A percentile compares a stretch with the other conserved stretches of the same genome.
These are phyloP conservation scores for Pseudanteris insignis DNA, from an alignment of 2,888 invertebrate species.

Conservation along the genomic window DNA sequence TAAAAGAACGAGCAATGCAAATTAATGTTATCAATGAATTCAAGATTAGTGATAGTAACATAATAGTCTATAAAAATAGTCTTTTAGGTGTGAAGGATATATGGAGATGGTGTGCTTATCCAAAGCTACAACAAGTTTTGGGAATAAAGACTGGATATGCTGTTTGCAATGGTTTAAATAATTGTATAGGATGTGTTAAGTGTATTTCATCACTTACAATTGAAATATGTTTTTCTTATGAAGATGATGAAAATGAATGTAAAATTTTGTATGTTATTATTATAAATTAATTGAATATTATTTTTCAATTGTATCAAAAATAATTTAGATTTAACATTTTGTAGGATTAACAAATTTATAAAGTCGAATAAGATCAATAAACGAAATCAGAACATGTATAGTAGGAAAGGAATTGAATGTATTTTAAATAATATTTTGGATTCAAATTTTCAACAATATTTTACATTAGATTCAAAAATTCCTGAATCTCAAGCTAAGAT, in stretches of 20 bases:
- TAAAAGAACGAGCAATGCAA: slow-evolving; percentile 76
- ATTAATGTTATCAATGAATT: slow-evolving; percentile 71
- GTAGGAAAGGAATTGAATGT: slow-evolving; percentile 74
- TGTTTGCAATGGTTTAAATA: slow-evolving; percentile 25
- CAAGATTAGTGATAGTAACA: slow-evolving; percentile 55
- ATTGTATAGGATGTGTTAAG: slow-evolving; percentile 33
- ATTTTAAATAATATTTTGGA: slow-evolving; percentile 68
- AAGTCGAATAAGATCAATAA: slow-evolving; percentile 64
- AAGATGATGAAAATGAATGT: slow-evolving; percentile 71
- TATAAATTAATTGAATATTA: too few relatives aligned
- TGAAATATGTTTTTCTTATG: slow-evolving; percentile 68
- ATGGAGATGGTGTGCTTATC: slow-evolving; percentile 79
- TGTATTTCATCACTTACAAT: slow-evolving; percentile 68
- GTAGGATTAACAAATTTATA: slow-evolving; percentile 66
- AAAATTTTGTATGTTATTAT: slow-evolving; percentile 65
- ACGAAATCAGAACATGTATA: slow-evolving; percentile 67
- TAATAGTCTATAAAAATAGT: slow-evolving; percentile 45
- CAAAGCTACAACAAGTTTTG: slow-evolving; percentile 68
- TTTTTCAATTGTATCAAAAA: too few relatives aligned
- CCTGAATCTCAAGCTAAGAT: slow-evolving; percentile 66
- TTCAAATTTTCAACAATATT: slow-evolving; percentile 68
- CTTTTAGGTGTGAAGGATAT: slow-evolving; percentile 73
- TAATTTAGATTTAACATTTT: slow-evolving; percentile 3
- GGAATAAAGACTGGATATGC: slow-evolving; percentile 30
- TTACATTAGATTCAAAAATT: slow-evolving; percentile 69